phyloP scores from a whole-genome alignment of 2,888 invertebrate species.

The Drosophila lutescens region DNA sequence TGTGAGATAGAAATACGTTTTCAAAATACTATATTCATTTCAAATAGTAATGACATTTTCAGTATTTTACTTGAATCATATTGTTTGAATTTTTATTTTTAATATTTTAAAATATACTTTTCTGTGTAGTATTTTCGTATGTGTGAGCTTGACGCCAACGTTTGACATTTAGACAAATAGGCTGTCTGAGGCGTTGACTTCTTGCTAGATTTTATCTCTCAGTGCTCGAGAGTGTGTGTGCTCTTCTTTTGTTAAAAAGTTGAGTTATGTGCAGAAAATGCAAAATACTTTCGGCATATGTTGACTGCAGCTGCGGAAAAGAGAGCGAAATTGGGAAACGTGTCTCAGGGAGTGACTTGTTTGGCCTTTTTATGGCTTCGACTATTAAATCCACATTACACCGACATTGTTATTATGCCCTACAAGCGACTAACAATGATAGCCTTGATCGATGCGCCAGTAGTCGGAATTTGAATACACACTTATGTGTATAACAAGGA shows the following conservation, averaged over 20 bases:
- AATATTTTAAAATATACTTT: background rate
- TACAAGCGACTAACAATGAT: constrained; percentile 39
- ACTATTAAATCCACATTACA: constrained; percentile 64
- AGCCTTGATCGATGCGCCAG: constrained; percentile 59
- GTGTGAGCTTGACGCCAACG: constrained; percentile 30
- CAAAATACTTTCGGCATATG: constrained; percentile 48
- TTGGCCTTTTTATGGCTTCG: constrained; percentile 27
- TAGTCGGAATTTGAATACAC: constrained; percentile 31
- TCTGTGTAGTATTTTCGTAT: constrained; percentile 6
- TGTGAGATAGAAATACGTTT: no score
- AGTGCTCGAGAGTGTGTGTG: constrained; percentile 14
- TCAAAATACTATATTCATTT: no score
- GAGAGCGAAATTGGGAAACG: constrained; percentile 1
- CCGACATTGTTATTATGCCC: constrained; percentile 29
- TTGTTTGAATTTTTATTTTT: no score
- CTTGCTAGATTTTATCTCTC: constrained; percentile 31
- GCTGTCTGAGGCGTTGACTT: constrained; percentile 42
- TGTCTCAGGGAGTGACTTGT: constrained; percentile 18
- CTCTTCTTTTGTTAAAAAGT: constrained; percentile 39
- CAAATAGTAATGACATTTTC: no score
- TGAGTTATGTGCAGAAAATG: constrained; percentile 65
- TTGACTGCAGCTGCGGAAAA: constrained; percentile 18
- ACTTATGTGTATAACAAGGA: constrained; percentile 10
- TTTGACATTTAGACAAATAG: constrained; percentile 58
- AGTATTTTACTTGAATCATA: no score